These are phyloP conservation scores for Decapterus maruadsi DNA, from an alignment of 2,797 vertebrate genomes.

Conservation along the genomic window DNA sequence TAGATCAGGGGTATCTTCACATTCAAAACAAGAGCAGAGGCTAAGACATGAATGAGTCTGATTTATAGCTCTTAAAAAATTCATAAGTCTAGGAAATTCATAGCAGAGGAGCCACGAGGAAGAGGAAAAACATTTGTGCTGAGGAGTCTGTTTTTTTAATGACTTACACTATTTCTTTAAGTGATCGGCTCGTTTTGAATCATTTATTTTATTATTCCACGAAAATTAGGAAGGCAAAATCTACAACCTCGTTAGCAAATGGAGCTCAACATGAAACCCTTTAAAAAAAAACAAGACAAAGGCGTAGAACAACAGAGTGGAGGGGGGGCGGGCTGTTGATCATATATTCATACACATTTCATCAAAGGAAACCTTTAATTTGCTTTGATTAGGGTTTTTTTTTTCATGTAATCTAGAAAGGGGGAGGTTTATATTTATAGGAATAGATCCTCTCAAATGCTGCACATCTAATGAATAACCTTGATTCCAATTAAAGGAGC, in stretches of 20 bases:
- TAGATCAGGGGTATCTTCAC: background rate
- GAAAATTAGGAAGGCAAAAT: constrained; percentile 1
- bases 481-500: background rate
- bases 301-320: background rate
- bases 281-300: background rate
- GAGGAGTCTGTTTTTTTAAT: constrained; percentile 32
- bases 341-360: constrained; percentile 32
- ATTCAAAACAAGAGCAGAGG: background rate
- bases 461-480: background rate
- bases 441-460: background rate
- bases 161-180: constrained; percentile 22
- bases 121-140: constrained; percentile 33
- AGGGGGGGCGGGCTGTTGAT: constrained; percentile 19
- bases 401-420: constrained; percentile 4
- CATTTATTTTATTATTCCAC: constrained; percentile 22
- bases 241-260: background rate
- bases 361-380: constrained; percentile 49
- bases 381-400: constrained; percentile 29
- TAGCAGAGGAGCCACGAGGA: constrained; percentile 5
- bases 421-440: background rate
- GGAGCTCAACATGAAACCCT: background rate
- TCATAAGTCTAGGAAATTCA: constrained; percentile 46
- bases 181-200: constrained; percentile 26
- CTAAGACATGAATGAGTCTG: constrained; percentile 53
- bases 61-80: constrained; percentile 49